Evolutionary conservation across 92 coral and sea anemone genomes (phyloP).

Genomic region (Epizoanthus scotinus): DNA sequence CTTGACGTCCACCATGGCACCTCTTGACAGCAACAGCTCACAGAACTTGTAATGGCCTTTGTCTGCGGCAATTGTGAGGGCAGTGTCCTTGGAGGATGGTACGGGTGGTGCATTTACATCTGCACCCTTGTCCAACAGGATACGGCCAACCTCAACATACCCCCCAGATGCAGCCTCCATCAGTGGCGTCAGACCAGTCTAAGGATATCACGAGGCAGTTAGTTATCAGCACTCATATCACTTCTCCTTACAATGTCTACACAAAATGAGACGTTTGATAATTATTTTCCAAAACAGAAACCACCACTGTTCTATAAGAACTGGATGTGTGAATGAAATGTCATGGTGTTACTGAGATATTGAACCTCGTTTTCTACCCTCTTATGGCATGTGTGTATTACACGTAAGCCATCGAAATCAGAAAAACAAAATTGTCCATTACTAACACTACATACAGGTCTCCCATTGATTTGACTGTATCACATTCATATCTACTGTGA

Average conservation of each 20-base stretch:
- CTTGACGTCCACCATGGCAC: conserved; percentile 98
- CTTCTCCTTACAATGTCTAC: not conserved
- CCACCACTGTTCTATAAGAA: no score
- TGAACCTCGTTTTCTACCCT: no score
- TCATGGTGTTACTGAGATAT: no score
- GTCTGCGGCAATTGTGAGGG: conserved; percentile 97
- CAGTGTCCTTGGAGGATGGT: conserved; percentile 96
- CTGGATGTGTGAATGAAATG: no score
- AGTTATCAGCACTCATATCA: not conserved
- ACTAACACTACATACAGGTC: no score
- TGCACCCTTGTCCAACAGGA: conserved; percentile 93
- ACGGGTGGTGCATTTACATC: conserved; percentile 99
- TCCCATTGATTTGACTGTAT: no score
- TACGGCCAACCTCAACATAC: conserved; percentile 95
- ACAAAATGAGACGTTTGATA: not conserved
- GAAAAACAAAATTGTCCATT: no score
- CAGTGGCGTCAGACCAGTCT: conserved; percentile 98
- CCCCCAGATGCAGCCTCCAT: conserved; percentile 99
- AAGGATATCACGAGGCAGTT: not conserved
- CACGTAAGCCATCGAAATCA: no score
- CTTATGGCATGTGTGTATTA: no score
- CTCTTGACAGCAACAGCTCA: conserved; percentile 89
- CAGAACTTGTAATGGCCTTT: conserved; percentile 99
- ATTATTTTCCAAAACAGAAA: no score
- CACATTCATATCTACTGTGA: no score